Percentiles rank a stretch among this genome's conserved stretches.
Evolutionary conservation across 2,797 vertebrate genomes (phyloP).

Genomic region (Onychomys arenicola): DNA sequence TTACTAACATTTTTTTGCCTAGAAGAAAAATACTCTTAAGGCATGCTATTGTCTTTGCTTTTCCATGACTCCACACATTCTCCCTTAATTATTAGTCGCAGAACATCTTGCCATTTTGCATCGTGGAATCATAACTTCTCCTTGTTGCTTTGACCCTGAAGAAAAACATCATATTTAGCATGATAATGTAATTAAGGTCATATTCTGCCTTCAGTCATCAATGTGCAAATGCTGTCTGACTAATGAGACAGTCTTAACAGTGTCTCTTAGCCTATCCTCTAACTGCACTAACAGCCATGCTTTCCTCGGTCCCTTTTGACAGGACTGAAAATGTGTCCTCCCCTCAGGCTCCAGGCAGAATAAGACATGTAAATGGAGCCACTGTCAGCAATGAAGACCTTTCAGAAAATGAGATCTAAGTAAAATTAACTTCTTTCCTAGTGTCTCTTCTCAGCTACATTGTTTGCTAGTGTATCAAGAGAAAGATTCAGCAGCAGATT

Average conservation of each 20-base stretch:
- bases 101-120: neutral
- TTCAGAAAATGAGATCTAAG: conserved; percentile 71
- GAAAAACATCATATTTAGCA: conserved; percentile 73
- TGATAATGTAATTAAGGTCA: conserved; percentile 84
- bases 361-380: conserved; percentile 55
- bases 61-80: neutral
- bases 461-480: neutral
- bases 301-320: conserved; percentile 79
- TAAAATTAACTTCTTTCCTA: conserved; percentile 64
- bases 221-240: conserved; percentile 72
- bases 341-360: conserved; percentile 61
- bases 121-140: neutral
- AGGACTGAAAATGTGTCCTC: conserved; percentile 69
- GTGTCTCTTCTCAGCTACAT: conserved; percentile 44
- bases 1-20: neutral
- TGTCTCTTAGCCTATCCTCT: conserved; percentile 64
- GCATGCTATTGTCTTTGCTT: neutral
- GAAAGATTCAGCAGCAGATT: no score
- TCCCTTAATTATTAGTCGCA: conserved; percentile 25
- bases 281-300: conserved; percentile 26
- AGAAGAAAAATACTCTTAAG: neutral
- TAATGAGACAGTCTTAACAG: conserved; percentile 81
- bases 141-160: conserved; percentile 49
- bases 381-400: neutral
- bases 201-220: conserved; percentile 84